Conservation (phyloP, 2,797 vertebrate genomes). For the Sebastes melanostomus region DNA sequence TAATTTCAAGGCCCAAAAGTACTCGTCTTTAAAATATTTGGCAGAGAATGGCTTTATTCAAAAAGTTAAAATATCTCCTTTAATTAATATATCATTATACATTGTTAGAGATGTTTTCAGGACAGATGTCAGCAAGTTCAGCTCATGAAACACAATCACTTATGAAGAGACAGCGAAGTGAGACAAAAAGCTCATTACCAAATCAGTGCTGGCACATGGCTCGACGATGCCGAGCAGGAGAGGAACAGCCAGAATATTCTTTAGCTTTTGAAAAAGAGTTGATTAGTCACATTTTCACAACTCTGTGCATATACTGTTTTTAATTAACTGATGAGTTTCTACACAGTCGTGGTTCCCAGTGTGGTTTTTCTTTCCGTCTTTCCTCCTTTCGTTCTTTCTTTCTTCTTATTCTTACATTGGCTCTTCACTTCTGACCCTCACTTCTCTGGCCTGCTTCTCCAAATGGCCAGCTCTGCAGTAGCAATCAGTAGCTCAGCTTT, state of each 20-base stretch:
- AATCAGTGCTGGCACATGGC: conserved; percentile 39
- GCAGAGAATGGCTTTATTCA: conserved; percentile 6
- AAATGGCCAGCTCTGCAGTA: not conserved
- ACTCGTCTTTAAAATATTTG: not conserved
- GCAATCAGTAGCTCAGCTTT: conserved; percentile 25
- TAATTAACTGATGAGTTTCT: not conserved
- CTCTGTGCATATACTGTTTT: not conserved
- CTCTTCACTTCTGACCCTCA: not conserved
- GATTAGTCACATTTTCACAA: conserved; percentile 11
- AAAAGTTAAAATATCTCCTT: conserved; percentile 4
- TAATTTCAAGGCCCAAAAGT: not conserved
- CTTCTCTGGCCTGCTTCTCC: not conserved
- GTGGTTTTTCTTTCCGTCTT: not conserved
- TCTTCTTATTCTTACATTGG: not conserved
- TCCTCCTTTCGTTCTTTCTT: not conserved
- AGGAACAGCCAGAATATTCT: conserved; percentile 16
- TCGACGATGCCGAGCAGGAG: conserved; percentile 24
- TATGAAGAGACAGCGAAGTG: conserved; percentile 31
- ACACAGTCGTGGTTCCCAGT: not conserved
- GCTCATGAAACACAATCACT: conserved; percentile 27
- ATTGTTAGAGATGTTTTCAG: conserved; percentile 23
- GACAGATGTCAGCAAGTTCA: conserved; percentile 37
- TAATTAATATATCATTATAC: conserved; percentile 1
- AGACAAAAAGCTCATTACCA: conserved; percentile 53
- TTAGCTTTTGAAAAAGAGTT: conserved; percentile 1